A percentile compares a stretch with the other conserved stretches of the same genome.
Evolutionary conservation across 2,888 invertebrate species (phyloP).

Genomic region (Omphaloscelis lunosa): DNA sequence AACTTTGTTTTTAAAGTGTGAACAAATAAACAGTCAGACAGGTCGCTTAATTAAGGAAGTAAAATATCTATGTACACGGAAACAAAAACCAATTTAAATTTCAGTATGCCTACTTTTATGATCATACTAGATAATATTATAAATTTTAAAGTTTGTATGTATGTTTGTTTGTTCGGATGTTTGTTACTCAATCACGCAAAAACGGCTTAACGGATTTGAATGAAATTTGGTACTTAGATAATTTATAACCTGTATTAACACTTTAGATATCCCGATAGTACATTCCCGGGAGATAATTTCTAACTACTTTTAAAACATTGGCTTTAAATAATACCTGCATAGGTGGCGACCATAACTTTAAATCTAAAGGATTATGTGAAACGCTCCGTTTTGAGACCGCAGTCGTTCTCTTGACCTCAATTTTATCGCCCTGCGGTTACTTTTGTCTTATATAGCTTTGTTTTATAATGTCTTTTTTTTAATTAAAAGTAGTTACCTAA

Average conservation of each 20-base stretch:
- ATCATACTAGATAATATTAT: too few relatives aligned
- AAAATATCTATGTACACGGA: not conserved
- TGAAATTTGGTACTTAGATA: too few relatives aligned
- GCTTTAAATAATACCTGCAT: not conserved
- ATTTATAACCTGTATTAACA: too few relatives aligned
- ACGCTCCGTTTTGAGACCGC: not conserved
- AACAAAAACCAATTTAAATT: not conserved
- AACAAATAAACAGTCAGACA: not conserved
- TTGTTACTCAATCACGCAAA: too few relatives aligned
- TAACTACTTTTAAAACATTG: not conserved
- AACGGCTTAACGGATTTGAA: too few relatives aligned
- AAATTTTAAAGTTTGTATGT: too few relatives aligned
- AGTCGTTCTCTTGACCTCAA: conserved; percentile 1
- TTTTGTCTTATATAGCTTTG: not conserved
- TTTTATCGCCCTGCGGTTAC: not conserved
- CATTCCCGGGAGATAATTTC: too few relatives aligned
- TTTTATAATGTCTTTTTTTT: not conserved
- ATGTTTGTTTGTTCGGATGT: too few relatives aligned
- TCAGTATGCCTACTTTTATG: not conserved
- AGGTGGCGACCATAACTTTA: not conserved
- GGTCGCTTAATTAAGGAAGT: not conserved
- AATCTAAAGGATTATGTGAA: conserved; percentile 11
- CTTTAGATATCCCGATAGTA: too few relatives aligned
- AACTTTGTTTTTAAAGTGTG: not conserved
- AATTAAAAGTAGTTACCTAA: not conserved